phyloP scores from a whole-genome alignment of 2,888 invertebrate species.

The Tiliacea citrago region DNA sequence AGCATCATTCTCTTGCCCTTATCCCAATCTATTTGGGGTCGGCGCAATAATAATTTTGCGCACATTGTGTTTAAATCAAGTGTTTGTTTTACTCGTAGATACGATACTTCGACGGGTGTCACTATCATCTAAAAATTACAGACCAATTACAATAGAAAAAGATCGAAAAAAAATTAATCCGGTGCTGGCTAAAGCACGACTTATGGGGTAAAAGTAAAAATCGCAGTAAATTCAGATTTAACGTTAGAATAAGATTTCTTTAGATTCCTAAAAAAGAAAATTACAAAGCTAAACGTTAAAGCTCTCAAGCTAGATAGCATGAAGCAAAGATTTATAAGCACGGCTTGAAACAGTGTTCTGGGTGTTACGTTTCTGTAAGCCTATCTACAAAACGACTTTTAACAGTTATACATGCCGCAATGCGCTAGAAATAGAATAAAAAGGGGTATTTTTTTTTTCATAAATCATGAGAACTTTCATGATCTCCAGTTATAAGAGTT shows the following conservation, averaged over 20 bases:
- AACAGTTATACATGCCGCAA: constrained; percentile 41
- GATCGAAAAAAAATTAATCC: neutral
- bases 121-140: neutral
- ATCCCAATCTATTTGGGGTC: too few species aligned
- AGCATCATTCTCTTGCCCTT: neutral
- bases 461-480: neutral
- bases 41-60: too few species aligned
- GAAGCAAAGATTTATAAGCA: constrained; percentile 31
- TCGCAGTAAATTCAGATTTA: neutral
- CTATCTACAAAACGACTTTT: constrained; percentile 15
- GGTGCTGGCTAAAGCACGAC: neutral
- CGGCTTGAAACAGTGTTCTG: constrained; percentile 6
- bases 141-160: neutral
- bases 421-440: constrained; percentile 43
- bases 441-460: too few species aligned
- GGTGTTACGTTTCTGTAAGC: constrained; percentile 4
- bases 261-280: neutral
- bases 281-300: neutral
- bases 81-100: too few species aligned
- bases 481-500: neutral
- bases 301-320: neutral
- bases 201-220: neutral
- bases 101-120: neutral
- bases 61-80: too few species aligned
- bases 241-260: neutral